Conservation (phyloP, 1,140 invertebrate genomes). For the Nasonia giraulti region DNA sequence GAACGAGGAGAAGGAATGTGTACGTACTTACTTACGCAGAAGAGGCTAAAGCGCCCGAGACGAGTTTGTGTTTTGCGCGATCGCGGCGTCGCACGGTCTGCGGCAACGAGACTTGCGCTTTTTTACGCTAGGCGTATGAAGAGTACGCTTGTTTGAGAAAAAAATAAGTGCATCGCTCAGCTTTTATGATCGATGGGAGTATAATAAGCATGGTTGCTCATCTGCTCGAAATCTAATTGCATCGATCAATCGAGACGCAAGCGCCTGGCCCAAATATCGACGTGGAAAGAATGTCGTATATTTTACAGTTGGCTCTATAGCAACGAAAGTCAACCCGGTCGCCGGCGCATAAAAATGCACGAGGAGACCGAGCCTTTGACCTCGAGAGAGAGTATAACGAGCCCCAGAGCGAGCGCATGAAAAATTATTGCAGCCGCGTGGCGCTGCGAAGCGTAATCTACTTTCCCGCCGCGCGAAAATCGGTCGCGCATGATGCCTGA, state of each 20-base stretch:
- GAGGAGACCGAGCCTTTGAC: slow-evolving; percentile 35
- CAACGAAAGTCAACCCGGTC: background rate
- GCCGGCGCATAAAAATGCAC: slow-evolving; percentile 27
- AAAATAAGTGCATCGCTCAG: too few species aligned
- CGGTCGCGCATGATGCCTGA: slow-evolving; percentile 39
- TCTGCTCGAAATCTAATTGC: background rate
- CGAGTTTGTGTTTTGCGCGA: background rate
- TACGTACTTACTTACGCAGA: background rate
- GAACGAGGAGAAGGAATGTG: background rate
- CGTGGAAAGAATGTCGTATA: background rate
- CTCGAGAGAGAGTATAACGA: slow-evolving; percentile 16
- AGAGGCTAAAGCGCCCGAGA: background rate
- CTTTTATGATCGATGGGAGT: too few species aligned
- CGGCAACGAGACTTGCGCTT: background rate
- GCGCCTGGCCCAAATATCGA: background rate
- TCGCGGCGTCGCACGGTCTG: slow-evolving; percentile 20
- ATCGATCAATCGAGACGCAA: background rate
- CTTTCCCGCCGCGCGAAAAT: slow-evolving; percentile 47
- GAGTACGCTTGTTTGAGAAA: too few species aligned
- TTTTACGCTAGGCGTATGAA: too few species aligned
- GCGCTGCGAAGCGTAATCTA: slow-evolving; percentile 22
- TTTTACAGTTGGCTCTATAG: background rate
- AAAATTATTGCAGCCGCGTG: slow-evolving; percentile 36
- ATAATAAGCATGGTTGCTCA: too few species aligned
- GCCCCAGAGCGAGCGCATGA: slow-evolving; percentile 14